Base-by-base conservation (phyloP, 1,140 invertebrate genomes). In the Drosophila busckii region DNA sequence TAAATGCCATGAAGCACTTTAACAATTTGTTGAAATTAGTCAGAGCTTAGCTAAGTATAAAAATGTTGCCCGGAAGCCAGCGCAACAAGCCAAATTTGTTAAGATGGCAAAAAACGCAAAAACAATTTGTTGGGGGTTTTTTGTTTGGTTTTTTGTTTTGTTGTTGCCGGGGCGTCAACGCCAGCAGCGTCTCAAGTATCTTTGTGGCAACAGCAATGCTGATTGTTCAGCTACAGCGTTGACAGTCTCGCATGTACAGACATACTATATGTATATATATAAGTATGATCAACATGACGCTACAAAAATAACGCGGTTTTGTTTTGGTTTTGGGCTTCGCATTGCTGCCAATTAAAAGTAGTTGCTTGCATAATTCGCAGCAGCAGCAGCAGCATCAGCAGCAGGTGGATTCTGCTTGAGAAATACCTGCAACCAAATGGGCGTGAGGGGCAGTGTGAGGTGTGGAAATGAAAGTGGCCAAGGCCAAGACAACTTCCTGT, bases 281-380 rank as follows among this genome's bases (percentile, higher is more conserved):
- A n/a, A n/a, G n/a, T n/a, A n/a, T n/a, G n/a, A 42, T 20, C 26
- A 4, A 23, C 48, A 58, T 73, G 70, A 75, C 64, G 26, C 35
- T 41, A 44, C 53, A 32, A 59, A 68, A 52, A 44, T 63, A 58
- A 63, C 28, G 55, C 55, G 25, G 67, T 59, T 75, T 75, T 75
- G 64, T 75, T 75, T 75, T 75, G 70, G 64, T 69, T 75, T 59
- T 64, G 64, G 59, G 50, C 49, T 75, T 75, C 59, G 59, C 59
- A 28, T 35, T 73, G 40, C 46, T 58, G 44, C 58, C 63, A 71
- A 71, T 71, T 80, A 59, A 71, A 68, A 64, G 48, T 49, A 44
- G 49, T 41, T 34, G 71, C 53, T 78, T 78, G 71, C 67, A 78
- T 78, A 78, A 78, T 66, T 59, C 60, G 19, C 23, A 34, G 45